These are phyloP conservation scores for Steatocranus sp. DNA, from an alignment of 2,797 vertebrate species.

Conservation along the genomic window DNA sequence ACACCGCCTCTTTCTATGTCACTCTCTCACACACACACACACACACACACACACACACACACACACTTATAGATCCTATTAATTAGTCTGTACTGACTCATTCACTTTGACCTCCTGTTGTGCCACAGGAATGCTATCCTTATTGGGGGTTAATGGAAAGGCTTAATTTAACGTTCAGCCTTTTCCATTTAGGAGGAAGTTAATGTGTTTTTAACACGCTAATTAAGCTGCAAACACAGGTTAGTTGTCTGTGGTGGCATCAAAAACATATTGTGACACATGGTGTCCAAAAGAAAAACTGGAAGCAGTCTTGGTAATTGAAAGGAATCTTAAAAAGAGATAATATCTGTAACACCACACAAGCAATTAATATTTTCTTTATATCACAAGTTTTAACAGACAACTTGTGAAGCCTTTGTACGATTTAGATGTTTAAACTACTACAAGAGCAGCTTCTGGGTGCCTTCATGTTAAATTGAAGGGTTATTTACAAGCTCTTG, in stretches of 20 bases:
- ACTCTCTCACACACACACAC: not conserved
- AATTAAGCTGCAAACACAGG: not conserved
- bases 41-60: not conserved
- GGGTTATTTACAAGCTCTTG: not conserved
- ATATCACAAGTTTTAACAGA: not conserved
- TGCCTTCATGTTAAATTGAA: not conserved
- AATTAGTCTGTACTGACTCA: slow-evolving; percentile 20
- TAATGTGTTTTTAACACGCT: slow-evolving; percentile 3
- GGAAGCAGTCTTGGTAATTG: not conserved
- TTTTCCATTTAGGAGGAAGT: not conserved
- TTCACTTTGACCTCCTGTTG: not conserved
- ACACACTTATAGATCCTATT: slow-evolving; percentile 11
- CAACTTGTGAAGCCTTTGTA: too few species aligned
- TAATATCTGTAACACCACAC: not conserved
- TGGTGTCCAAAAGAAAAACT: not conserved
- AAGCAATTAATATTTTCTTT: not conserved
- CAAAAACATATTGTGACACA: not conserved
- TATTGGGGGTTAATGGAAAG: slow-evolving; percentile 39
- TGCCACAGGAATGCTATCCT: not conserved
- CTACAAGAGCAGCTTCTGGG: not conserved
- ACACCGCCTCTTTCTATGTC: not conserved
- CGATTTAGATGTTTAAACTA: not conserved
- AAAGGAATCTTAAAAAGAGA: not conserved
- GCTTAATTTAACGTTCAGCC: slow-evolving; percentile 7
- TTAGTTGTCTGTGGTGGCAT: not conserved